Percentiles rank a stretch among this genome's conserved stretches.
These are phyloP conservation scores for Prionailurus bengalensis DNA, from an alignment of 2,113 vertebrate species.

Conservation along the genomic window DNA sequence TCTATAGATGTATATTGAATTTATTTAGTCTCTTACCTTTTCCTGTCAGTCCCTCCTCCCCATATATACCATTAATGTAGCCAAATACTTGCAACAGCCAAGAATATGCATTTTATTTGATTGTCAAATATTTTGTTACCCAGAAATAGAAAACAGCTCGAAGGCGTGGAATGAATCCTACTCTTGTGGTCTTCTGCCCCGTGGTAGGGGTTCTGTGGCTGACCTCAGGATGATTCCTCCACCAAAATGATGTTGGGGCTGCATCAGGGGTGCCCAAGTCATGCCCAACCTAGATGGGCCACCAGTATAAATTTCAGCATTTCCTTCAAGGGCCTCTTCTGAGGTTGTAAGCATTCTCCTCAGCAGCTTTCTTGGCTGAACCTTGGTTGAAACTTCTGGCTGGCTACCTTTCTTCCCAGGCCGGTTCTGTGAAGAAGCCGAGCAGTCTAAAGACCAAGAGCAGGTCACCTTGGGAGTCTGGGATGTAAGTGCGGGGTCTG, in stretches of 20 bases:
- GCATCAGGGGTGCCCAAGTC: background rate
- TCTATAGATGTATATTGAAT: background rate
- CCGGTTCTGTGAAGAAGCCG: background rate
- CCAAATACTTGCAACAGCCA: background rate
- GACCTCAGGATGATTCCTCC: background rate
- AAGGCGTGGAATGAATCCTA: background rate
- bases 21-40: background rate
- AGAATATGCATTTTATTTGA: background rate
- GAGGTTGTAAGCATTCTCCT: background rate
- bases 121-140: background rate
- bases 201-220: background rate
- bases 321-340: background rate
- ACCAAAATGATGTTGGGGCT: background rate
- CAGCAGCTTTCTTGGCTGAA: background rate
- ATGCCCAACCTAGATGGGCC: background rate
- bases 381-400: background rate
- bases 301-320: background rate
- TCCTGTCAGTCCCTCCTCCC: background rate
- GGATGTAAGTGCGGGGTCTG: background rate
- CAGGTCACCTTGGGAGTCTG: background rate
- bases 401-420: background rate
- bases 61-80: background rate
- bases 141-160: background rate
- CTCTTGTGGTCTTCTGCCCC: background rate
- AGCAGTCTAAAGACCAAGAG: background rate